Evolutionary conservation across 35 echinoderm and acorn worm genomes (phyloP), one percentile per base, ranked within the genome.

Genomic region (Diadema setosum): DNA sequence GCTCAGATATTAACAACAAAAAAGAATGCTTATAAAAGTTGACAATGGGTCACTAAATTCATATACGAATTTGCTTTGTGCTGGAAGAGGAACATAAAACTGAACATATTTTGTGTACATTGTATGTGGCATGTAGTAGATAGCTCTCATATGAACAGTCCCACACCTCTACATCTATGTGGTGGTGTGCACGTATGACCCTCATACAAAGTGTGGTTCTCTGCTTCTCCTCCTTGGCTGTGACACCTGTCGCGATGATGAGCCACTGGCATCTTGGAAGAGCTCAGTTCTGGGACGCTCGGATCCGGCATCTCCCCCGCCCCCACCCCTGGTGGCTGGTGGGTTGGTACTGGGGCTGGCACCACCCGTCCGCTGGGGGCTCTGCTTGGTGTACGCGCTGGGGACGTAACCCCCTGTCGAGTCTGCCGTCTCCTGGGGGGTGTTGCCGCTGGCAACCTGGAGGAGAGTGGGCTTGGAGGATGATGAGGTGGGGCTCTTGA

Each of bases 371-470:
- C 87, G 56, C 23, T 89, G 87, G 5, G 92, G 87, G 33, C 78
- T 70, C 18, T 86, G 59, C 30, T 81, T 61, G 14, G 87, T 80
- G 46, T 80, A 94, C 1, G 92, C 92, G 43, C 92, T 90, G 4
- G 92, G 92, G 42, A 94, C 33, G 46, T 94, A 94, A 27, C 83
- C 87, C 39, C 84, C 87, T 23, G 73, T 44, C 21, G 70, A 52
- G 2, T 52, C 73, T 1, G 65, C 30, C 21, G 24, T 56, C 16
- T 50, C 58, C n/a, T 49, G 75, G 34, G 27, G 67, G 32, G 78
- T 26, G 45, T 56, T 60, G 24, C 36, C 85, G 29, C 44, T 24
- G 15, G 80, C 29, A 16, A 42, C 29, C 12, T 35, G 37, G 9
- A 52, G 49, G 23, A 41, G 44, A 58, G 40, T 27, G 69, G 82